Base-by-base conservation (phyloP, 2,113 vertebrate genomes). In the Turdus rufiventris region DNA sequence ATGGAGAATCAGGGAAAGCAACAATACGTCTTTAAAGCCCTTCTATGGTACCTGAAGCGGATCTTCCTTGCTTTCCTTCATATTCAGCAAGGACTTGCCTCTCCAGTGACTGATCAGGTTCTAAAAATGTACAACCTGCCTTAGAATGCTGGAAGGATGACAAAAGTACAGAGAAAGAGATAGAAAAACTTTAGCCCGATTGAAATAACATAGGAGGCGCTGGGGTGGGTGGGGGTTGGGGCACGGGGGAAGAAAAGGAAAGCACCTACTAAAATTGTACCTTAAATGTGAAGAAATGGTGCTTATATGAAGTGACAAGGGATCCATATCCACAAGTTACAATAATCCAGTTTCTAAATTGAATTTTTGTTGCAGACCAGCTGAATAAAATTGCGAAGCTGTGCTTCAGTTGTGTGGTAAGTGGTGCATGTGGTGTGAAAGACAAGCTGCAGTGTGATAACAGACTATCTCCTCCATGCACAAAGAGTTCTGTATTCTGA, bases 301-400 rank as follows among this genome's bases (percentile, higher is more conserved):
- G 47, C 76, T 95, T 90, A 56, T 90, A 56, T 63, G 85, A 84
- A 94, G 87, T 93, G 86, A 94, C 92, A 94, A 92, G 91, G 94
- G 90, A 95, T 95, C 95, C 77, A 81, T 96, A 94, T 91, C 94
- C 92, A 80, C 89, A 88, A 96, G 93, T 85, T 92, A 89, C 86
- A 96, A 93, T 92, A 89, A 94, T 86, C 84, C 84, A 47, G 68
- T 56, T 94, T 90, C 95, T 81, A 96, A 96, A 96, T 94, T 85
- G 88, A 91, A 88, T 95, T 96, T 97, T 95, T 95, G 92, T 96
- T 86, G 86, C 86, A 94, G 87, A 90, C 86, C 34, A 4, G 70
- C 82, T 84, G 84, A 92, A 75, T 93, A 90, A 96, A 94, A 96
- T 89, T 87, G 91, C 48, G 14, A 95, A 92, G 88, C 93, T 89